A percentile compares a stretch with the other conserved stretches of the same genome.
Evolutionary conservation across 2,888 invertebrate genomes (phyloP).

Genomic region (Spisula solida): DNA sequence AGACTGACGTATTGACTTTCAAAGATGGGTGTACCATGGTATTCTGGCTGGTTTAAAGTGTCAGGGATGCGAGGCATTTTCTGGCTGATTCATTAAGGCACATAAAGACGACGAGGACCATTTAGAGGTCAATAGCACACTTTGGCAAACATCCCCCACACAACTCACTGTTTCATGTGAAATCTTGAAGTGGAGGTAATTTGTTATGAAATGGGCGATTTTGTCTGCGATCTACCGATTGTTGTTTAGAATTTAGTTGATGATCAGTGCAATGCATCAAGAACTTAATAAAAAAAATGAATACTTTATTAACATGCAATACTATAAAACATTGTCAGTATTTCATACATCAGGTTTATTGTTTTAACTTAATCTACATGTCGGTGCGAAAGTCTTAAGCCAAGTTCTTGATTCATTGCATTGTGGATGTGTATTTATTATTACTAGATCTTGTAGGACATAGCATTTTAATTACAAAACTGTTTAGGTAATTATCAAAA

Average conservation of each 20-base stretch:
- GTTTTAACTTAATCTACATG: too few species aligned
- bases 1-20: constrained; percentile 44
- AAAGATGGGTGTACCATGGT: constrained; percentile 55
- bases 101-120: constrained; percentile 38
- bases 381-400: too few species aligned
- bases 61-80: constrained; percentile 43
- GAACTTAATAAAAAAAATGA: not conserved
- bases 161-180: constrained; percentile 45
- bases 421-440: not conserved
- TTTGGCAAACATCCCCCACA: constrained; percentile 42
- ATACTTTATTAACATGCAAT: too few species aligned
- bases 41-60: constrained; percentile 44
- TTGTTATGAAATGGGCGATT: constrained; percentile 40
- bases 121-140: constrained; percentile 21
- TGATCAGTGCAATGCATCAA: not conserved
- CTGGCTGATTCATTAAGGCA: constrained; percentile 52
- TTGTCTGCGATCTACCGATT: not conserved
- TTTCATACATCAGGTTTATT: too few species aligned
- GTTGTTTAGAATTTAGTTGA: not conserved
- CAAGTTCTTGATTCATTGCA: not conserved
- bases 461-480: not conserved
- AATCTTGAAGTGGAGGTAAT: constrained; percentile 52
- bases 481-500: not conserved
- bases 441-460: not conserved
- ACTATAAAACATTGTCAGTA: too few species aligned